Conservation (phyloP, 2,888 invertebrate genomes). For the Lochmaea capreae region DNA sequence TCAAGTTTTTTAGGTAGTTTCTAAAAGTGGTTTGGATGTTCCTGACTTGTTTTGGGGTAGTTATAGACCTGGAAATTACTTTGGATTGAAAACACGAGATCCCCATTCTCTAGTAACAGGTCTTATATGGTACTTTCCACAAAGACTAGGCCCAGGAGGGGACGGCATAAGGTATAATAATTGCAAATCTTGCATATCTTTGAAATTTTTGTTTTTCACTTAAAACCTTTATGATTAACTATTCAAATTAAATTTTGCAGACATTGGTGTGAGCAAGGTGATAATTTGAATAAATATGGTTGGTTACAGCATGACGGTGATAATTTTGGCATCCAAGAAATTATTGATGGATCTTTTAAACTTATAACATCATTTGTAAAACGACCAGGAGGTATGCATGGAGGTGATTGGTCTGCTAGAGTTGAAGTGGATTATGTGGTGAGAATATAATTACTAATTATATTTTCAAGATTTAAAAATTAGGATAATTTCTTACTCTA, state of each 20-base stretch:
- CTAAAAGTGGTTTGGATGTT: conserved; percentile 75
- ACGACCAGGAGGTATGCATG: conserved; percentile 80
- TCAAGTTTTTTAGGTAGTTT: conserved; percentile 71
- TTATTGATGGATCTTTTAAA: conserved; percentile 82
- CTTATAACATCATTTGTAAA: conserved; percentile 92
- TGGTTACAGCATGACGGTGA: conserved; percentile 96
- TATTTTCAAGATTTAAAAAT: not conserved
- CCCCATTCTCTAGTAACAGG: conserved; percentile 91
- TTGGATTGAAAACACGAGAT: conserved; percentile 92
- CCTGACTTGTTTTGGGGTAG: conserved; percentile 93
- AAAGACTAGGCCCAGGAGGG: conserved; percentile 73
- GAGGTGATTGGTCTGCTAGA: conserved; percentile 94
- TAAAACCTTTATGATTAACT: conserved; percentile 1
- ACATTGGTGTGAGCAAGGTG: conserved; percentile 94
- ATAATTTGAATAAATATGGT: conserved; percentile 83
- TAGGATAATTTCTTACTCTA: not conserved
- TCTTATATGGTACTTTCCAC: conserved; percentile 95
- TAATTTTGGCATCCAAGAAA: conserved; percentile 91
- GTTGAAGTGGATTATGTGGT: conserved; percentile 74
- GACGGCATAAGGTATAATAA: conserved; percentile 76
- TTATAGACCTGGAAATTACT: conserved; percentile 88
- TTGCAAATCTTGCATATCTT: not conserved
- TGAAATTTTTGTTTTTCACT: not conserved
- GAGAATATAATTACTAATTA: conserved; percentile 40
- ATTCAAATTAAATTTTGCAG: conserved; percentile 63